These are phyloP conservation scores for Scaptomyza reducta DNA, from an alignment of 2,888 invertebrate species.

Conservation along the genomic window DNA sequence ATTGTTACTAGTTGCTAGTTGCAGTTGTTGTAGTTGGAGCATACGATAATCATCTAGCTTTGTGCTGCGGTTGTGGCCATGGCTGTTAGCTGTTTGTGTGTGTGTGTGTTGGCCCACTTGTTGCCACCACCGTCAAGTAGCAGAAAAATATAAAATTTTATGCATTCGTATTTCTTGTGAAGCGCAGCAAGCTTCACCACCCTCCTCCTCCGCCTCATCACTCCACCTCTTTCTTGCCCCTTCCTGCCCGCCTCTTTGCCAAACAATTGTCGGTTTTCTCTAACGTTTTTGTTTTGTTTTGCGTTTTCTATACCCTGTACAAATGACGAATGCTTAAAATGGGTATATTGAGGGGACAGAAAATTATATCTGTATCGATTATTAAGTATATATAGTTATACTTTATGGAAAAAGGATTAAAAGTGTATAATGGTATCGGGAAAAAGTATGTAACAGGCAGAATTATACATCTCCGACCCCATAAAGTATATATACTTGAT, in stretches of 20 bases:
- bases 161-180: conserved; percentile 81
- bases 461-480: too few species aligned
- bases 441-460: too few species aligned
- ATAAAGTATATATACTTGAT: too few species aligned
- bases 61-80: conserved; percentile 74
- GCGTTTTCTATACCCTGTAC: conserved; percentile 3
- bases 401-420: too few species aligned
- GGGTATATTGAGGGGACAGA: not conserved
- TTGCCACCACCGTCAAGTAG: conserved; percentile 78
- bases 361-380: too few species aligned
- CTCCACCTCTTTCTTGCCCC: not conserved
- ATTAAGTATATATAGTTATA: too few species aligned
- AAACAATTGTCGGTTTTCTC: conserved; percentile 81
- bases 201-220: not conserved
- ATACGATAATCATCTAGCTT: conserved; percentile 69
- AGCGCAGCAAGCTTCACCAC: conserved; percentile 56
- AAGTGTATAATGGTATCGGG: too few species aligned
- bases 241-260: conserved; percentile 9
- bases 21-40: conserved; percentile 34
- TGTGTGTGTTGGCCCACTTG: conserved; percentile 72
- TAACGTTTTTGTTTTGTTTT: conserved; percentile 51
- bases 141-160: conserved; percentile 80
- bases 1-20: conserved; percentile 28
- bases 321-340: not conserved
- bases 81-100: conserved; percentile 57